Evolutionary conservation across 2,113 vertebrate genomes (phyloP).

Genomic region (Electrona antarctica): DNA sequence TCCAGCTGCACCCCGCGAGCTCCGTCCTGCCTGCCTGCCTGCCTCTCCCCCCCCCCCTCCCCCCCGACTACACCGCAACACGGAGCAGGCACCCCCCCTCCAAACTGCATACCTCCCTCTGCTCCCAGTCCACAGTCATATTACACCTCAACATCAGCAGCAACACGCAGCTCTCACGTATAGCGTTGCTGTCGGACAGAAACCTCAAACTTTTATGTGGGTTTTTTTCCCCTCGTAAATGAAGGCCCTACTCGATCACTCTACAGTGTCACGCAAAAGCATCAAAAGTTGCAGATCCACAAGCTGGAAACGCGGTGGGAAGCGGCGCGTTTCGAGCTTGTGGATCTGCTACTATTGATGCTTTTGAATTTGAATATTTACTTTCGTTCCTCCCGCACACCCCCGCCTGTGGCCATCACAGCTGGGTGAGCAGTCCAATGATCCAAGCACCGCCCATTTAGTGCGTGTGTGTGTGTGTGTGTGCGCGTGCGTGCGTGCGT

Average conservation of each 20-base stretch:
- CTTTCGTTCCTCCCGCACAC: neutral
- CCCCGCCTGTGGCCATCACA: slow-evolving; percentile 56
- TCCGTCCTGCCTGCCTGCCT: slow-evolving; percentile 7
- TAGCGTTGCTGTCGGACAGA: no score
- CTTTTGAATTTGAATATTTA: neutral
- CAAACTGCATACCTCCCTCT: no score
- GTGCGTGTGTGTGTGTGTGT: neutral
- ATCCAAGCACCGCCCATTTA: slow-evolving; percentile 32
- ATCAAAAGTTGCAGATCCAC: no score
- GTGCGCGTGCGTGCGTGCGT: neutral
- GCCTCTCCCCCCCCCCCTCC: neutral
- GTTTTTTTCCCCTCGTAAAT: no score
- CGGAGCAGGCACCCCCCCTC: slow-evolving; percentile 6
- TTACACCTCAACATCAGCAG: neutral
- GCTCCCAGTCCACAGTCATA: no score
- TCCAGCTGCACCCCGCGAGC: slow-evolving; percentile 43
- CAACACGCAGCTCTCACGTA: neutral
- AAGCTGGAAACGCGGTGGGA: no score
- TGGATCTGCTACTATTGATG: no score
- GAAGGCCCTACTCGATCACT: no score
- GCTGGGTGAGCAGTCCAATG: slow-evolving; percentile 43
- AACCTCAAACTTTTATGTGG: no score
- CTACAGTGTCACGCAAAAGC: no score
- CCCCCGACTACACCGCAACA: slow-evolving; percentile 32
- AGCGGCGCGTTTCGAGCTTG: no score